phyloP scores from a whole-genome alignment of 2,888 invertebrate species.

The Chloroclystis v-ata region DNA sequence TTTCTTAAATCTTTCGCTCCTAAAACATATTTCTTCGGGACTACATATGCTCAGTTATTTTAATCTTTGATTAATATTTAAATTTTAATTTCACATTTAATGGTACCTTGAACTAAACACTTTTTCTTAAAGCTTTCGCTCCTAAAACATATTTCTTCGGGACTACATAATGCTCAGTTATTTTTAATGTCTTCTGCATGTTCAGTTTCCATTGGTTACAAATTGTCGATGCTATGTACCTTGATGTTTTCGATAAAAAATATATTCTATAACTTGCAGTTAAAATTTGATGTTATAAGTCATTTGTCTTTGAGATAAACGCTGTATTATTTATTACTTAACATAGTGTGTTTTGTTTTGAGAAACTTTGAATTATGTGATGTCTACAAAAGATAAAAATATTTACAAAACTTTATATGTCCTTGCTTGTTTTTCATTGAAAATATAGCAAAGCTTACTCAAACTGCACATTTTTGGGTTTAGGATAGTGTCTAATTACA shows the following conservation, averaged over 20 bases:
- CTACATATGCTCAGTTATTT: conserved; percentile 23
- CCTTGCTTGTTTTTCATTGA: background rate
- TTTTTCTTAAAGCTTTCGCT: conserved; percentile 11
- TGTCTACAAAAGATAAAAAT: background rate
- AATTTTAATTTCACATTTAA: too few species aligned
- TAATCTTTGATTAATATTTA: too few species aligned
- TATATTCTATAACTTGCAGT: conserved; percentile 47
- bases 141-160: background rate
- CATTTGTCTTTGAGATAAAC: conserved; percentile 53
- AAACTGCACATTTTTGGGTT: background rate
- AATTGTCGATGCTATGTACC: conserved; percentile 54
- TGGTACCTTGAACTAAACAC: too few species aligned
- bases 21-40: conserved; percentile 1
- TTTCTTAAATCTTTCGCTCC: conserved; percentile 12
- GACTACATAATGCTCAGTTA: conserved; percentile 21
- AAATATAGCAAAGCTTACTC: background rate
- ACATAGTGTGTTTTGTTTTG: conserved; percentile 30
- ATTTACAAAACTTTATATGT: background rate
- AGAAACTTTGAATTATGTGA: conserved; percentile 24
- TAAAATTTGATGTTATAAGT: conserved; percentile 47
- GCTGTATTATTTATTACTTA: conserved; percentile 35
- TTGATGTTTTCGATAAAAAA: conserved; percentile 50
- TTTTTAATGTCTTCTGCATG: conserved; percentile 15
- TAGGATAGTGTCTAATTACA: background rate
- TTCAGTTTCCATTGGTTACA: conserved; percentile 57